A percentile compares a stretch with the other conserved stretches of the same genome.
Conservation (phyloP, 2,888 invertebrate species). For the Lymantria monacha region DNA sequence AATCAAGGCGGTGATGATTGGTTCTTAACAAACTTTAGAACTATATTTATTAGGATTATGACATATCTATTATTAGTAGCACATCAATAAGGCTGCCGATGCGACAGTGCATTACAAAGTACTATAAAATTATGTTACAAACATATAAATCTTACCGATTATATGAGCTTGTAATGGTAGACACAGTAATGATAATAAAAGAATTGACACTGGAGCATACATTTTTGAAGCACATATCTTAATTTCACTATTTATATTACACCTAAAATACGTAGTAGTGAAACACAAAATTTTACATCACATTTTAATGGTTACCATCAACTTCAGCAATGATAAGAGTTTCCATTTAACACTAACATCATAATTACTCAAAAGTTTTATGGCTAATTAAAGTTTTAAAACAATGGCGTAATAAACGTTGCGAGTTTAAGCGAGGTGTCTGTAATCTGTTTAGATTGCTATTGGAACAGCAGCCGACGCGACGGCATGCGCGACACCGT, state of each 20-base stretch:
- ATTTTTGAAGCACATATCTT: conserved; percentile 27
- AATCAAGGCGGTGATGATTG: no score
- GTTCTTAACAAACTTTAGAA: no score
- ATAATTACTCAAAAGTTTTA: conserved; percentile 47
- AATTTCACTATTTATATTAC: conserved; percentile 16
- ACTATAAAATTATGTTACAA: no score
- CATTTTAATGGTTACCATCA: conserved; percentile 2
- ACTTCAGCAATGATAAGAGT: conserved; percentile 31
- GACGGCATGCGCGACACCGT: conserved; percentile 60
- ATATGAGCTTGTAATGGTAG: conserved; percentile 30
- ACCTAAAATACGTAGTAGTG: not conserved
- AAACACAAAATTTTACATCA: conserved; percentile 10
- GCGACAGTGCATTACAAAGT: no score
- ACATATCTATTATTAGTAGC: not conserved
- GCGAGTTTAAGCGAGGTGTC: conserved; percentile 46
- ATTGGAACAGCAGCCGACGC: conserved; percentile 46
- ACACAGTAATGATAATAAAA: conserved; percentile 44
- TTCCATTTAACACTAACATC: conserved; percentile 37
- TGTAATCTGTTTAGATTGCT: conserved; percentile 71
- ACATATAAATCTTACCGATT: conserved; percentile 47
- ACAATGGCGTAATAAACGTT: conserved; percentile 58
- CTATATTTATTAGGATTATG: no score
- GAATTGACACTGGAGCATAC: conserved; percentile 39
- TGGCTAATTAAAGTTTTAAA: conserved; percentile 50
- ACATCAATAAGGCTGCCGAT: not conserved